Conservation (phyloP, 1,140 invertebrate genomes). For the Laodelphax striatellus region DNA sequence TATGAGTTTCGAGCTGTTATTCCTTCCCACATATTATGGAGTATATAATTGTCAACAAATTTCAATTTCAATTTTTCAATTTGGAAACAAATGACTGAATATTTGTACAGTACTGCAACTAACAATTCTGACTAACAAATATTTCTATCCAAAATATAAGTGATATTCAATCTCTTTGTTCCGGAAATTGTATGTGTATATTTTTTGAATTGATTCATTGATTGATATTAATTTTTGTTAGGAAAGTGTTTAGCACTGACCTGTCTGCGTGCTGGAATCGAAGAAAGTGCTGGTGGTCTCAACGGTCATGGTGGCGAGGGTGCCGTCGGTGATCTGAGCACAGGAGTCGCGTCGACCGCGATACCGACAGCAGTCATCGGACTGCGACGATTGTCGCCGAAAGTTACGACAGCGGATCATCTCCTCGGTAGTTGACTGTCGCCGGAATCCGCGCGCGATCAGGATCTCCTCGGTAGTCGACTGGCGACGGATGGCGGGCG, state of each 20-base stretch:
- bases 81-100: too few species aligned
- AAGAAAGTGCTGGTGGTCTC: constrained; percentile 86
- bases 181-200: too few species aligned
- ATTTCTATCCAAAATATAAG: too few species aligned
- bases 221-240: too few species aligned
- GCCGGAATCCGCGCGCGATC: constrained; percentile 75
- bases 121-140: too few species aligned
- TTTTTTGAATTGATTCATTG: too few species aligned
- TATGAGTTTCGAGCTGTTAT: too few species aligned
- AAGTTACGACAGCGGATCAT: constrained; percentile 85
- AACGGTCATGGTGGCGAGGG: constrained; percentile 84
- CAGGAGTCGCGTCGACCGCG: constrained; percentile 73
- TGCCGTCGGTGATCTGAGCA: constrained; percentile 82
- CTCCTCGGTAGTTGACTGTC: constrained; percentile 83
- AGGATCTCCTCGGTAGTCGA: constrained; percentile 86
- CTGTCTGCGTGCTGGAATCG: constrained; percentile 84
- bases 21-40: too few species aligned
- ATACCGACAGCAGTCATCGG: constrained; percentile 39
- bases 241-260: constrained; percentile 39
- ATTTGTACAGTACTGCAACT: too few species aligned
- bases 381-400: constrained; percentile 36
- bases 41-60: too few species aligned
- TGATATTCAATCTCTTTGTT: too few species aligned
- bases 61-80: too few species aligned
- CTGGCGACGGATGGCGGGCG: constrained; percentile 59